Percentiles rank a stretch among this genome's conserved stretches.
These are phyloP conservation scores for Drosophila lacertosa DNA, from an alignment of 1,140 invertebrate genomes.

Conservation along the genomic window DNA sequence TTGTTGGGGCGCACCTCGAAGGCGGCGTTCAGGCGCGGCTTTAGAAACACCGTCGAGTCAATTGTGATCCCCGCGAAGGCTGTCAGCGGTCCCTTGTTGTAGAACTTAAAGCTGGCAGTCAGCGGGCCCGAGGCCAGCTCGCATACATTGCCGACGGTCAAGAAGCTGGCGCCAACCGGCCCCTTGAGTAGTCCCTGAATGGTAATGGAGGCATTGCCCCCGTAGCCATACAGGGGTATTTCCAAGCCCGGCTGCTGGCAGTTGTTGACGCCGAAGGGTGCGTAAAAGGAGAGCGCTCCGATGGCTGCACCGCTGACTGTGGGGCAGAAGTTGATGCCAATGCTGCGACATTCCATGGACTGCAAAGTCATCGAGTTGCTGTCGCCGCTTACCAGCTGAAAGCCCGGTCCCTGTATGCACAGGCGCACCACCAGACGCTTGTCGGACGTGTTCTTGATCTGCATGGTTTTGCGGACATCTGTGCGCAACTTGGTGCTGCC, in stretches of 20 bases:
- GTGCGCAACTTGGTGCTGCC: constrained; percentile 78
- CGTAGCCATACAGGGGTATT: constrained; percentile 72
- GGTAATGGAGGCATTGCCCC: constrained; percentile 69
- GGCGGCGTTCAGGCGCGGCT: constrained; percentile 68
- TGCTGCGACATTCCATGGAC: constrained; percentile 76
- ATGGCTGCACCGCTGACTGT: constrained; percentile 75
- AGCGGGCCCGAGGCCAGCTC: constrained; percentile 64
- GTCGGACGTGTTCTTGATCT: constrained; percentile 75
- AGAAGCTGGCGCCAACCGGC: constrained; percentile 72
- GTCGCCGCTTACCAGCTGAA: constrained; percentile 64
- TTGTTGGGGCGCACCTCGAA: constrained; percentile 69
- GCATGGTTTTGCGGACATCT: constrained; percentile 72
- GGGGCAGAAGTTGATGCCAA: constrained; percentile 76
- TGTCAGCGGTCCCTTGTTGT: constrained; percentile 76
- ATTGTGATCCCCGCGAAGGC: constrained; percentile 71
- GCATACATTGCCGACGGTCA: constrained; percentile 74
- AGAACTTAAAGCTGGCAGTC: constrained; percentile 63
- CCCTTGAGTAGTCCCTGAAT: constrained; percentile 69
- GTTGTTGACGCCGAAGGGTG: constrained; percentile 56
- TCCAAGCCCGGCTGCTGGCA: constrained; percentile 50
- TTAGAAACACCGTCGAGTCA: constrained; percentile 69
- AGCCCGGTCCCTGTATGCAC: constrained; percentile 76
- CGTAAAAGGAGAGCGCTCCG: constrained; percentile 66
- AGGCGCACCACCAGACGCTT: constrained; percentile 71
- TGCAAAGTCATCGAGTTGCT: constrained; percentile 67